Percentiles rank a stretch among this genome's conserved stretches.
These are phyloP conservation scores for Himalopsyche anomala DNA, from an alignment of 2,888 invertebrate species.

Conservation along the genomic window DNA sequence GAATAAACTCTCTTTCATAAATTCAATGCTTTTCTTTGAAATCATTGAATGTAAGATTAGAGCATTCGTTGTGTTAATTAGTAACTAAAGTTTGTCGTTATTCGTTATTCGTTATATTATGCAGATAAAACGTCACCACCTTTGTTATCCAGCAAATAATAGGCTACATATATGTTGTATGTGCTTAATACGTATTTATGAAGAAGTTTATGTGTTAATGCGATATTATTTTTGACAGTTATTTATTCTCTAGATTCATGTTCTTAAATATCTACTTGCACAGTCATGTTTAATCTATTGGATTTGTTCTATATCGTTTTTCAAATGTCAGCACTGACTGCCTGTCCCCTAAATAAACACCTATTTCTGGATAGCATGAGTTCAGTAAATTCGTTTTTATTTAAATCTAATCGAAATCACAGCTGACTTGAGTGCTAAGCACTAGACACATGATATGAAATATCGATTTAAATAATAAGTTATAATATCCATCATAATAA, in stretches of 20 bases:
- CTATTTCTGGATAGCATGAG: neutral
- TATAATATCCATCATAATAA: no score
- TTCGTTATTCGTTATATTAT: conserved; percentile 1
- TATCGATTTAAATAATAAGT: no score
- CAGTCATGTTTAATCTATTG: neutral
- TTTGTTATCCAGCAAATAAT: conserved; percentile 23
- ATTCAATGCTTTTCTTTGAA: neutral
- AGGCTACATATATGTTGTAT: neutral
- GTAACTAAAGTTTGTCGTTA: neutral
- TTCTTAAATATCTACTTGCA: neutral
- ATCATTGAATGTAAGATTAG: neutral
- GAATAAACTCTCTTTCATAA: neutral
- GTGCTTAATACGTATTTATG: neutral
- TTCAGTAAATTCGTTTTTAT: no score
- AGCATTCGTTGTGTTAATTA: neutral
- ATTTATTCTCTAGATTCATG: neutral
- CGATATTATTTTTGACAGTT: neutral
- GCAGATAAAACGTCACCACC: conserved; percentile 31
- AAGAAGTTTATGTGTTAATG: neutral
- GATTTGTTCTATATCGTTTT: neutral
- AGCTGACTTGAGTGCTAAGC: no score
- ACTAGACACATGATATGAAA: no score
- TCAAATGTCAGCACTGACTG: conserved; percentile 26
- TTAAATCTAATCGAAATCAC: no score
- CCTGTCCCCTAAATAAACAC: conserved; percentile 23